Conservation (phyloP, 2,888 invertebrate species). For the Acrocyrtus sp. region DNA sequence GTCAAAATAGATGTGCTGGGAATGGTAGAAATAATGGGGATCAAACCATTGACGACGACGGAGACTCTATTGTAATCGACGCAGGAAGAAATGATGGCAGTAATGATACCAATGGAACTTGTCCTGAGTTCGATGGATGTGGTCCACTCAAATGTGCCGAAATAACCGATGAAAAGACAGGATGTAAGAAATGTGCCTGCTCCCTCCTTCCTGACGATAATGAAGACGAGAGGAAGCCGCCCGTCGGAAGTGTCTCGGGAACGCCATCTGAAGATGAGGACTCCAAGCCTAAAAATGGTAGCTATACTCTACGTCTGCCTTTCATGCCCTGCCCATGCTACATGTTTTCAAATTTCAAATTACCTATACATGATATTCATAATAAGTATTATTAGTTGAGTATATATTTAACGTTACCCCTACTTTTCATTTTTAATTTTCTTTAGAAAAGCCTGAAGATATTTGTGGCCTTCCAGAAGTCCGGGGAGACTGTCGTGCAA, state of each 20-base stretch:
- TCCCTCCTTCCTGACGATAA: constrained; percentile 19
- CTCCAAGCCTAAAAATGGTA: constrained; percentile 35
- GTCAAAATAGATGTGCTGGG: constrained; percentile 26
- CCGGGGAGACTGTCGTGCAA: constrained; percentile 62
- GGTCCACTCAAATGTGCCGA: constrained; percentile 59
- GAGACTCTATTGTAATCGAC: constrained; percentile 31
- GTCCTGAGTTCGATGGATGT: constrained; percentile 62
- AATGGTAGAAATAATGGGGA: not conserved
- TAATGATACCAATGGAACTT: constrained; percentile 43
- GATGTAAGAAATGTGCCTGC: constrained; percentile 62
- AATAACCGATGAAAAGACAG: constrained; percentile 55
- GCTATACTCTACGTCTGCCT: too few species aligned
- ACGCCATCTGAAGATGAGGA: constrained; percentile 51
- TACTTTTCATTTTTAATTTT: too few species aligned
- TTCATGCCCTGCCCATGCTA: not conserved
- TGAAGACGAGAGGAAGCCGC: constrained; percentile 28
- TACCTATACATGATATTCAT: too few species aligned
- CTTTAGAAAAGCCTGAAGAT: constrained; percentile 58
- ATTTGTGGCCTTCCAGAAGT: constrained; percentile 59
- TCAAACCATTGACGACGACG: not conserved
- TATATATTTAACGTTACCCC: too few species aligned
- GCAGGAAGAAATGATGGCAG: constrained; percentile 1
- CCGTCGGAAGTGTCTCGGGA: constrained; percentile 56
- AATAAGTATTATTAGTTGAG: too few species aligned
- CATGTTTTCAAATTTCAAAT: too few species aligned